Evolutionary conservation across 2,113 vertebrate species (phyloP).

Genomic region (Zapus hudsonius): DNA sequence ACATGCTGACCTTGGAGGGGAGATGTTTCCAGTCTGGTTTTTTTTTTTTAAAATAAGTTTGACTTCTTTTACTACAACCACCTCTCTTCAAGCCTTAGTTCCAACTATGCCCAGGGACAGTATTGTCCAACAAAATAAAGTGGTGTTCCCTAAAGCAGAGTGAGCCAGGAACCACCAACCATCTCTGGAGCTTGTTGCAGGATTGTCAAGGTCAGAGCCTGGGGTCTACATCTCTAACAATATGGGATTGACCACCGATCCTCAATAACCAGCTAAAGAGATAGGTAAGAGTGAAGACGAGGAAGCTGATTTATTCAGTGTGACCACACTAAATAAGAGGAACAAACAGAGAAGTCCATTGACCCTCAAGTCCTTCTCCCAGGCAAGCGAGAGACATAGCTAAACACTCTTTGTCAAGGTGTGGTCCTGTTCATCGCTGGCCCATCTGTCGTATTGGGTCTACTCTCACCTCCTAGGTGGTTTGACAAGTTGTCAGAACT

Average conservation of each 20-base stretch:
- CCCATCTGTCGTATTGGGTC: background rate
- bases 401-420: too few relatives aligned
- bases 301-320: background rate
- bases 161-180: too few relatives aligned
- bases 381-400: background rate
- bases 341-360: background rate
- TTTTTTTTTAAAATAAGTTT: background rate
- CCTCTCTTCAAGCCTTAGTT: too few relatives aligned
- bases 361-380: background rate
- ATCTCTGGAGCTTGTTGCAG: too few relatives aligned
- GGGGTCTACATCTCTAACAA: background rate
- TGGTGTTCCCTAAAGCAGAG: accelerated
- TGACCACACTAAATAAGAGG: background rate
- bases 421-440: background rate
- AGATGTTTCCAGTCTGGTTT: background rate
- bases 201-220: background rate
- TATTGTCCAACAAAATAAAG: background rate
- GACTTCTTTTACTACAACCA: background rate
- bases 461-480: background rate
- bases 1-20: background rate
- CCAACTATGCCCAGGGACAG: accelerated
- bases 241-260: background rate
- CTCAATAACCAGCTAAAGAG: background rate
- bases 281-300: background rate
- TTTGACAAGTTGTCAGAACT: background rate